Base-by-base conservation (phyloP, 1,140 invertebrate species). In the Pseudobourletiella spinata region DNA sequence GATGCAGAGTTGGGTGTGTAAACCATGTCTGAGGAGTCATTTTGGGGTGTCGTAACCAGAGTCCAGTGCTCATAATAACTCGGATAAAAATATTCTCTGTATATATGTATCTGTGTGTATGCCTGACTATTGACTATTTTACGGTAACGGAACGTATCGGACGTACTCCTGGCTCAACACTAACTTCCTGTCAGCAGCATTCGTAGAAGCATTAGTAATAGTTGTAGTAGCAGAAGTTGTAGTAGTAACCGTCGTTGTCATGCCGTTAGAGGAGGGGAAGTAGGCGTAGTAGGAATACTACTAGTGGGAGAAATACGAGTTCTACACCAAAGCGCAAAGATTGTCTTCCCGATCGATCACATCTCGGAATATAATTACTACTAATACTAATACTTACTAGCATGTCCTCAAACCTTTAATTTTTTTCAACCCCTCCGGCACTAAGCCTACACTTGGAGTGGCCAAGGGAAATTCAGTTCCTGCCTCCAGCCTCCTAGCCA, bases 331-430 rank as follows among this genome's bases (percentile, higher is more conserved):
- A 18, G 4, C 44, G 20, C 30, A 11, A 20, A 35, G 54, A 30
- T 57, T 57, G 54, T 57, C 54, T 57, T 57, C 26, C 54, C 30
- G 26, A 57, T 57, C 54, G 54, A 57, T 57, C 54, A 57, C 54
- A 48, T n/a, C 32, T n/a, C n/a, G 8, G n/a, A 39, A n/a, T 39
- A 39, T n/a, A 39, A 39, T 39, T 22, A 48, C 35, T 39, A 11
- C 35, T 39, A 11, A n/a, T 11, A 39, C n/a, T 11, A 15, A 48
- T 48, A 48, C 22, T 14, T 48, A 4, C 20, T 11, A 18, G 44
- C n/a, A n/a, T 48, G 44, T 48, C 44, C 44, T 48, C 22, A 8
- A 22, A 11, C 44, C 18, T 48, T 18, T 22, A 11, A 6, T 22
- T 18, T 11, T 22, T 15, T 8, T 48, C 18, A 6, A 22, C 6